phyloP scores from a whole-genome alignment of 2,888 invertebrate genomes.

The Encarsia formosa region DNA sequence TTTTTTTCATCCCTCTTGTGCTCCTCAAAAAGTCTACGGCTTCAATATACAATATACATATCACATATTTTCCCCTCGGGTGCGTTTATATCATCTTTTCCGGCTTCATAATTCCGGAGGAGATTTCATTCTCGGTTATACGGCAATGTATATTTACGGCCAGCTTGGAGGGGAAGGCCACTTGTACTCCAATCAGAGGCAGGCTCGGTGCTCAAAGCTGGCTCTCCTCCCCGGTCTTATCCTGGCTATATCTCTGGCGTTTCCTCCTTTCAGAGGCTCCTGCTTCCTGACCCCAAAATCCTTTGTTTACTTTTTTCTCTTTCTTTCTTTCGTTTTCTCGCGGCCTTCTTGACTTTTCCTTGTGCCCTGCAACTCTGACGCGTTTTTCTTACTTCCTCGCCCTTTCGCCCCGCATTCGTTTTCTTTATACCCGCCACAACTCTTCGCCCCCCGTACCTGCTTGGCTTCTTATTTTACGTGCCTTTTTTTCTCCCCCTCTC shows the following conservation, averaged over 20 bases:
- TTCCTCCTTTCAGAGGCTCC: not conserved
- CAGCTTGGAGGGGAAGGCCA: constrained; percentile 8
- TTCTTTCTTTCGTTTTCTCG: not conserved
- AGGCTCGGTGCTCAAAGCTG: not conserved
- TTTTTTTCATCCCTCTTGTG: no score
- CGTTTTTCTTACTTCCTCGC: constrained; percentile 26
- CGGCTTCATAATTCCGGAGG: constrained; percentile 16
- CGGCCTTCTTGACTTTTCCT: constrained; percentile 16
- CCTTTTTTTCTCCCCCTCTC: not conserved
- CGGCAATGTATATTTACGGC: not conserved
- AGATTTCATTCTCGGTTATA: constrained; percentile 8
- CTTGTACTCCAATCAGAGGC: constrained; percentile 24
- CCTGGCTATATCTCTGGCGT: not conserved
- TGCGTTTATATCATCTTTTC: constrained; percentile 4
- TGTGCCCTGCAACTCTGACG: no score
- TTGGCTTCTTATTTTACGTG: constrained; percentile 9
- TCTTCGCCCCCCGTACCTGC: constrained; percentile 11
- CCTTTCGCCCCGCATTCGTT: constrained; percentile 23
- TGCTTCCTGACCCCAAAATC: constrained; percentile 9
- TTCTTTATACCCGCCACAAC: constrained; percentile 24
- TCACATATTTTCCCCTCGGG: not conserved
- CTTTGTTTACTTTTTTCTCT: constrained; percentile 18
- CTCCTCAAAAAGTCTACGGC: no score
- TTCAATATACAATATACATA: not conserved
- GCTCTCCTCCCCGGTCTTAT: not conserved